phyloP scores from a whole-genome alignment of 2,797 vertebrate genomes.

The Argyrosomus regius region DNA sequence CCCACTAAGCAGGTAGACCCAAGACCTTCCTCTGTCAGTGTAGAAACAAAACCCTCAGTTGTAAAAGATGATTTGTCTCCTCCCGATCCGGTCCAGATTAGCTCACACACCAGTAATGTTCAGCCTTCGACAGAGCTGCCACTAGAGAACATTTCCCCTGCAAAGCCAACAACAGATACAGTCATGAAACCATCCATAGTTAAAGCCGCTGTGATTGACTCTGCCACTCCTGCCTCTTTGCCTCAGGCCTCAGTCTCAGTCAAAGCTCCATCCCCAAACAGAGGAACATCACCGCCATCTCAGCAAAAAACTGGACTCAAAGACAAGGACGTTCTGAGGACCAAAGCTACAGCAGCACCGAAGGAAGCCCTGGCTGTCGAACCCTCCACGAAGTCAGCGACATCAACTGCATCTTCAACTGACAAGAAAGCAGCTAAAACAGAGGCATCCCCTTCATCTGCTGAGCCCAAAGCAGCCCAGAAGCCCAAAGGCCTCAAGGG shows the following conservation, averaged over 20 bases:
- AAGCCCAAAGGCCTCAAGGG: conserved; percentile 83
- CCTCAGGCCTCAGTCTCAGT: conserved; percentile 73
- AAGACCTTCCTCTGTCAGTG: conserved; percentile 39
- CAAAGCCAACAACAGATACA: conserved; percentile 73
- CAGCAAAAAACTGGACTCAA: conserved; percentile 79
- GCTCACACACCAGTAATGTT: conserved; percentile 38
- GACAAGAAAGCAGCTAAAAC: conserved; percentile 47
- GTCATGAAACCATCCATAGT: conserved; percentile 74
- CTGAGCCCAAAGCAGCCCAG: conserved; percentile 60
- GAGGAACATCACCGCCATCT: conserved; percentile 81
- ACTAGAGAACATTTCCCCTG: conserved; percentile 55
- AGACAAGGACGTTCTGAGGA: conserved; percentile 68
- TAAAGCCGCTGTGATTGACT: conserved; percentile 79
- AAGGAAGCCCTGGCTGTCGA: conserved; percentile 47
- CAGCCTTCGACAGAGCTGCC: conserved; percentile 52
- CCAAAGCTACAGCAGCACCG: conserved; percentile 44
- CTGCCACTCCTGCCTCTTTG: conserved; percentile 72
- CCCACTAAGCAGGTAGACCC: conserved; percentile 29
- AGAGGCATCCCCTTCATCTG: conserved; percentile 27
- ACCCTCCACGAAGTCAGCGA: conserved; percentile 78
- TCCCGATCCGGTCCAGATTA: conserved; percentile 35
- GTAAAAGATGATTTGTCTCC: conserved; percentile 34
- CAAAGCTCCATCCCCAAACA: conserved; percentile 77
- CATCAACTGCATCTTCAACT: conserved; percentile 83
- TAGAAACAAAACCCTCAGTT: conserved; percentile 45